Base-by-base conservation (phyloP, 2,113 vertebrate genomes). In the Picathartes gymnocephalus region DNA sequence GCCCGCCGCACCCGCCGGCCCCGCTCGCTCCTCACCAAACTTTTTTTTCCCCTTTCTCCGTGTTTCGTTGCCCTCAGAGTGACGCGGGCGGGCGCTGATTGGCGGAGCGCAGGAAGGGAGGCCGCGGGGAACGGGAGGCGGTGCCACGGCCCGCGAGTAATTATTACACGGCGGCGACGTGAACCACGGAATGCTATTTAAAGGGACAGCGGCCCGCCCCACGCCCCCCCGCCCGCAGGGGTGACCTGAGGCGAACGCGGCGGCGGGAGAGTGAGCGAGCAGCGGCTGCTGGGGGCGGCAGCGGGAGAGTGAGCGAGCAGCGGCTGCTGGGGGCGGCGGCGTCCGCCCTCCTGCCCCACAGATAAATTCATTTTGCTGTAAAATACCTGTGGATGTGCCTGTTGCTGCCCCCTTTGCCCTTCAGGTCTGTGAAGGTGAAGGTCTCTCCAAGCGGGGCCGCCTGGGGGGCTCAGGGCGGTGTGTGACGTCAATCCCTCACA, bases 11-110 rank as follows among this genome's bases (percentile, higher is more conserved):
- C 58, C 86, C 79, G 91, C 97, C 64, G 95, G 78, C 65, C 72
- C 64, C 86, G 65, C 79, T 93, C 94, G 91, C 96, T 96, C 96
- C 96, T 96, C 93, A 69, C 94, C 93, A 97, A 98, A 97, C 97
- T 98, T 98, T 98, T 97, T 94, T 93, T 94, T 91, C 91, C 92
- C 92, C 74, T 95, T 94, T 93, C 95, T 84, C 92, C 89, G 81
- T 76, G 76, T 95, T 91, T 94, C 94, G 60, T 70, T 92, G 92
- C 90, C 92, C 93, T 93, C 47, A 4, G 69, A 84, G 88, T 96
- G 96, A 97, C 96, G 97, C 95, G 94, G 21, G 51, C 70, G 94
- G 95, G 92, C 89, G 79, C 95, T 84, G 96, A 96, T 97, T 96
- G 96, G 96, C 78, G 53, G 88, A 91, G 68, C 42, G 3, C 13